These are phyloP conservation scores for Akabosia matsudoensis DNA, from an alignment of 1,140 invertebrate species.

Conservation along the genomic window DNA sequence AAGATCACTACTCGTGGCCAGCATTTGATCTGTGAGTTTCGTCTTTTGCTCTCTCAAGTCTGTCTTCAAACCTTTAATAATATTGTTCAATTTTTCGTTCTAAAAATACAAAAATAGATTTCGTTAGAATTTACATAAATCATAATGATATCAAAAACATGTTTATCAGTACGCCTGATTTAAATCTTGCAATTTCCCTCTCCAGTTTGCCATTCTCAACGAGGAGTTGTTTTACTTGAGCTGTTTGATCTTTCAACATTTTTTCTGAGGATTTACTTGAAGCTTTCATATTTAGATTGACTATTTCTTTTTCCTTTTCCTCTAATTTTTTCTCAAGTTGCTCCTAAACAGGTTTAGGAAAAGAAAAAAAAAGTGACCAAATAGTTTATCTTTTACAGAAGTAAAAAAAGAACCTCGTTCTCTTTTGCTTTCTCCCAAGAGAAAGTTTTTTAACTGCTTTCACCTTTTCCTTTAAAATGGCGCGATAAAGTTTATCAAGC, in stretches of 20 bases:
- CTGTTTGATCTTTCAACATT: slow-evolving; percentile 18
- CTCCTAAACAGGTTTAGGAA: slow-evolving; percentile 7
- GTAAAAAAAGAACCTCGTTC: not conserved
- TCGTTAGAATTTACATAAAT: not conserved
- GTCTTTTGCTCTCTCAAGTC: slow-evolving; percentile 34
- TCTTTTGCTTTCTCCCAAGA: too few species aligned
- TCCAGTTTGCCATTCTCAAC: slow-evolving; percentile 27
- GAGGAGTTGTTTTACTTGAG: slow-evolving; percentile 35
- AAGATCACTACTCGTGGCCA: slow-evolving; percentile 12
- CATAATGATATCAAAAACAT: too few species aligned
- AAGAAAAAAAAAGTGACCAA: not conserved
- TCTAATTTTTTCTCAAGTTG: not conserved
- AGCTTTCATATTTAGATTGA: not conserved
- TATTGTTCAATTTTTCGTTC: slow-evolving; percentile 27
- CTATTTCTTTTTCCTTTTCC: slow-evolving; percentile 26
- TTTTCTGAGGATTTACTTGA: slow-evolving; percentile 13
- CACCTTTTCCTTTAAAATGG: not conserved
- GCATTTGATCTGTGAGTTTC: slow-evolving; percentile 26
- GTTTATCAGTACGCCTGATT: slow-evolving; percentile 36
- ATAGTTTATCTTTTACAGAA: not conserved
- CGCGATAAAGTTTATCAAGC: not conserved
- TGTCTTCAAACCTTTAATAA: slow-evolving; percentile 23
- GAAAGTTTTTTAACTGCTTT: too few species aligned
- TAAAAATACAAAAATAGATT: slow-evolving; percentile 20
- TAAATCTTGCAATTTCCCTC: slow-evolving; percentile 11